phyloP scores from a whole-genome alignment of 2,797 vertebrate genomes.

The Thamnophis elegans region DNA sequence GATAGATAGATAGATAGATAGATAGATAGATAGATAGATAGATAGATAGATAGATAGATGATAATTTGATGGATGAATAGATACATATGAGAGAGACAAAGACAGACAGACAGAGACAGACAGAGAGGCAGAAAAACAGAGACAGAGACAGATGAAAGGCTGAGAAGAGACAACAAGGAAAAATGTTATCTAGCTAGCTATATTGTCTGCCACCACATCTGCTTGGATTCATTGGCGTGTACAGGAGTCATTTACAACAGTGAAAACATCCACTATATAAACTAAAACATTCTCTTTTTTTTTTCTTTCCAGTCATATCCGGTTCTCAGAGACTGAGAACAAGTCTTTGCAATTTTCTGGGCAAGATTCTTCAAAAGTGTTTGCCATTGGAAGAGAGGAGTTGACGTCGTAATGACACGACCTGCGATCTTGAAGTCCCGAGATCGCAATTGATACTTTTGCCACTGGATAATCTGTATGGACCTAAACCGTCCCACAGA shows the following conservation, averaged over 20 bases:
- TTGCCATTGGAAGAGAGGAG: too few relatives aligned
- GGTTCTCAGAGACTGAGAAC: background rate
- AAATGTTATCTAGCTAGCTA: background rate
- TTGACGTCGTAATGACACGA: too few relatives aligned
- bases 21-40: background rate
- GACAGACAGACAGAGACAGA: too few relatives aligned
- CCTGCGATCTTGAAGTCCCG: too few relatives aligned
- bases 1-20: background rate
- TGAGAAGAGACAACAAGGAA: background rate
- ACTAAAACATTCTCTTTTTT: background rate
- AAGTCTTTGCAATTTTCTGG: background rate
- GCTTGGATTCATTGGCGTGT: background rate
- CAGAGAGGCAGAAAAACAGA: background rate
- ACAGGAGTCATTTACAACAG: background rate
- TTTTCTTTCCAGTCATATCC: background rate
- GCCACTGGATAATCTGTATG: too few relatives aligned
- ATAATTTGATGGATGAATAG: too few relatives aligned
- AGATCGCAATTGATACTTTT: too few relatives aligned
- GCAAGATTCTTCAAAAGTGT: background rate
- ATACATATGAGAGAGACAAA: too few relatives aligned
- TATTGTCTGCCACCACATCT: background rate
- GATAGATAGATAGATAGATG: too few relatives aligned
- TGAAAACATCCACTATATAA: background rate
- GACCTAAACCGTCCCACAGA: too few relatives aligned
- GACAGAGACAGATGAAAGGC: background rate